phyloP scores from a whole-genome alignment of 1,140 invertebrate species.

The Gryon sp. region DNA sequence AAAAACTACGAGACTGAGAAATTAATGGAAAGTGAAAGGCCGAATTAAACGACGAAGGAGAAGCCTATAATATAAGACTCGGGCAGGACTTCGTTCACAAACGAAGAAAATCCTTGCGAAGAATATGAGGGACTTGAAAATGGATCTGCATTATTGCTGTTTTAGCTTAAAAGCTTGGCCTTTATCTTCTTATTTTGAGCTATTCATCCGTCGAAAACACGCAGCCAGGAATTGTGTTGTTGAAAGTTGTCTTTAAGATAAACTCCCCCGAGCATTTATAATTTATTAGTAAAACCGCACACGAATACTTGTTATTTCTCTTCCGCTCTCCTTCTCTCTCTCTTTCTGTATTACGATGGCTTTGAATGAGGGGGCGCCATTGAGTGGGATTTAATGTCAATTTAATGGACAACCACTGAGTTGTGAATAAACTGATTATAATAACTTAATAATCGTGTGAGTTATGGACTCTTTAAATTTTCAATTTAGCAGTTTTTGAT shows the following conservation, averaged over 20 bases:
- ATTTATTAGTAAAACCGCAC: constrained; percentile 16
- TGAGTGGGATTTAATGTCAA: constrained; percentile 10
- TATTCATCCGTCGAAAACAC: constrained; percentile 22
- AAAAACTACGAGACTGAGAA: constrained; percentile 4
- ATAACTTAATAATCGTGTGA: constrained; percentile 13
- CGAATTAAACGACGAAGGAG: too few species aligned
- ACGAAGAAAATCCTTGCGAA: constrained; percentile 21
- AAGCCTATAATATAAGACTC: too few species aligned
- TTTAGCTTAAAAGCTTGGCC: constrained; percentile 23
- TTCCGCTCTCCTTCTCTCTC: too few species aligned
- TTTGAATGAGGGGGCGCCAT: too few species aligned
- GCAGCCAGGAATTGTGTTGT: constrained; percentile 5
- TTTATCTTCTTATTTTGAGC: constrained; percentile 20
- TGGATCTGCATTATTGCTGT: constrained; percentile 32
- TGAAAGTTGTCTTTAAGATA: constrained; percentile 17
- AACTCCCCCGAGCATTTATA: constrained; percentile 19
- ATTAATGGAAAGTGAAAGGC: constrained; percentile 17
- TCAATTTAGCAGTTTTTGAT: too few species aligned
- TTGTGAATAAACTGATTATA: constrained; percentile 8
- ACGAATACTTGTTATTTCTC: too few species aligned
- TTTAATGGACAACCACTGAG: constrained; percentile 5
- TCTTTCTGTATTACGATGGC: too few species aligned
- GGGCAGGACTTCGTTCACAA: too few species aligned
- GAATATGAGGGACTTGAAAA: constrained; percentile 26
- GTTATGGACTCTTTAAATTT: background rate